phyloP scores from a whole-genome alignment of 2,888 invertebrate genomes.

The Euproctis similis region DNA sequence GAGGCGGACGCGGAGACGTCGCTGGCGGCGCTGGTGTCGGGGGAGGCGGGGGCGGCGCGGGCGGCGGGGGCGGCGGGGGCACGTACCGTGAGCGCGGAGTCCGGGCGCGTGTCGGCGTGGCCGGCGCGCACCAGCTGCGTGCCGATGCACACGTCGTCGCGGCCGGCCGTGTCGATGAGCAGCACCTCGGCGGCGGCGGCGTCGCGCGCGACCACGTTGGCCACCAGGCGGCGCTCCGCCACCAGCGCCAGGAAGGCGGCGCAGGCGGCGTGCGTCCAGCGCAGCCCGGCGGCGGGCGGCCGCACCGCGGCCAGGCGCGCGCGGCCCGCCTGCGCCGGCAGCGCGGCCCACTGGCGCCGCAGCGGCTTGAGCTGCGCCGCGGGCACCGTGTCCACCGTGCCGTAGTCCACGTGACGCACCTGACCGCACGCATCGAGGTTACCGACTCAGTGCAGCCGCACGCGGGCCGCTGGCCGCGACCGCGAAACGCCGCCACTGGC shows the following conservation, averaged over 20 bases:
- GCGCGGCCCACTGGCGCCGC: constrained; percentile 40
- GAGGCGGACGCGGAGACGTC: constrained; percentile 46
- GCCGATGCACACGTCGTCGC: constrained; percentile 66
- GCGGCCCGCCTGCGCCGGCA: constrained; percentile 70
- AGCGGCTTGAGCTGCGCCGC: constrained; percentile 43
- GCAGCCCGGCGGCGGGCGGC: constrained; percentile 35
- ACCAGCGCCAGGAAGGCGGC: constrained; percentile 51
- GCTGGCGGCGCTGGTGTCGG: constrained; percentile 16
- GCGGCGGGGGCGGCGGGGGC: constrained; percentile 4
- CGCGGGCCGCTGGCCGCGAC: no score
- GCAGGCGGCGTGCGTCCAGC: constrained; percentile 63
- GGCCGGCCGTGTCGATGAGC: constrained; percentile 67
- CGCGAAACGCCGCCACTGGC: no score
- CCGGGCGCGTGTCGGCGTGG: constrained; percentile 53
- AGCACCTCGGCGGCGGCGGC: constrained; percentile 34
- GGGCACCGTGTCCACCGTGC: constrained; percentile 59
- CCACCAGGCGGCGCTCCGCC: constrained; percentile 45
- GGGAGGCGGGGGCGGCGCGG: constrained; percentile 4
- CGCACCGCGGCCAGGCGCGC: constrained; percentile 65
- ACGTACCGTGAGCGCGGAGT: constrained; percentile 46
- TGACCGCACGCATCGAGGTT: constrained; percentile 20
- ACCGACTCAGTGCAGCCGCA: background rate
- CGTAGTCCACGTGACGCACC: constrained; percentile 77
- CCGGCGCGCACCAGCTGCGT: constrained; percentile 61
- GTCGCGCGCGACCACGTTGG: constrained; percentile 39